These are phyloP conservation scores for Arremon brunneinucha DNA, from an alignment of 2,797 vertebrate species.

Conservation along the genomic window DNA sequence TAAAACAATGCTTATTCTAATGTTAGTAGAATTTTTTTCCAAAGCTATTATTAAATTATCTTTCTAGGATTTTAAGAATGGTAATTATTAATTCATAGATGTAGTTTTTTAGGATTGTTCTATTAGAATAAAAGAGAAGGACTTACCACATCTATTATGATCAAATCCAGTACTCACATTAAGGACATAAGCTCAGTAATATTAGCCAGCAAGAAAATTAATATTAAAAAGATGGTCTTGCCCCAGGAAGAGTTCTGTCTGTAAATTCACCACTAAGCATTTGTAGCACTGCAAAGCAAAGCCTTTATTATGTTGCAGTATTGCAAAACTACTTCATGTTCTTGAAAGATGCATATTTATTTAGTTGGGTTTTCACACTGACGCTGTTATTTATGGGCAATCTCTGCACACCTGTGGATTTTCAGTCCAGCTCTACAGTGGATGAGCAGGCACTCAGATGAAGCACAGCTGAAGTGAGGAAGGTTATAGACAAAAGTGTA, in stretches of 20 bases:
- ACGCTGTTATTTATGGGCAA: neutral
- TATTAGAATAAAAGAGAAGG: neutral
- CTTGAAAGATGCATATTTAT: neutral
- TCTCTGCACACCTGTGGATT: neutral
- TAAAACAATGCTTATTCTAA: constrained; percentile 47
- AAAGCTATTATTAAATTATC: constrained; percentile 17
- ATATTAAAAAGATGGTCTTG: neutral
- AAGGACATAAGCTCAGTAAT: neutral
- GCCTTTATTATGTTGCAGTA: neutral
- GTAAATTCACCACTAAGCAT: neutral
- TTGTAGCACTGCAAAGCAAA: neutral
- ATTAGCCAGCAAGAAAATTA: neutral
- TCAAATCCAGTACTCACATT: neutral
- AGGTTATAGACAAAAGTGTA: neutral
- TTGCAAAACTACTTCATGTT: neutral
- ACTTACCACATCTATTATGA: neutral
- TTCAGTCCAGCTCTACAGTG: neutral
- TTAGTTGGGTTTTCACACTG: neutral
- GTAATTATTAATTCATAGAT: neutral
- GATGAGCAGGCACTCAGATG: neutral
- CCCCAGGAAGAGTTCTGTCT: neutral
- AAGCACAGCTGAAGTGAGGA: neutral
- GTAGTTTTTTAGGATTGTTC: neutral
- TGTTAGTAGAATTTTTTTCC: neutral
- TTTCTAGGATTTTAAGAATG: constrained; percentile 44